These are phyloP conservation scores for Sigmodon hispidus DNA, from an alignment of 2,113 vertebrate species.

Conservation along the genomic window DNA sequence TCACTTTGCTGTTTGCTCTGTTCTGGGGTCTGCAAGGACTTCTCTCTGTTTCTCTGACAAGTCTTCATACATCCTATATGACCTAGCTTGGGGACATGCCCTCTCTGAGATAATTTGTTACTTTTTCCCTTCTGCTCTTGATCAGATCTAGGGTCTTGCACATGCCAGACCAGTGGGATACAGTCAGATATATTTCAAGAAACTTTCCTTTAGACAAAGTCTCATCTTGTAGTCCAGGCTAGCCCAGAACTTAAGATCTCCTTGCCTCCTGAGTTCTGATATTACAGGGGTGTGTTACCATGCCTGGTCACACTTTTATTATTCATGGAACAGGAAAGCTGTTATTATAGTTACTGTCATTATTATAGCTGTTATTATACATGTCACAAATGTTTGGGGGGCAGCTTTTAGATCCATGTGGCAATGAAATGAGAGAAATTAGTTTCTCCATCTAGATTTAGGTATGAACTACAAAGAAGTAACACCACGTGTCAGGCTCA, in stretches of 20 bases:
- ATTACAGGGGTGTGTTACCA: no score
- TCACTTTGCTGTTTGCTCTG: rapidly evolving
- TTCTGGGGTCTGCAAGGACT: background rate
- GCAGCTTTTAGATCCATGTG: background rate
- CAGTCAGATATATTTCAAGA: background rate
- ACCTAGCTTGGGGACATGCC: background rate
- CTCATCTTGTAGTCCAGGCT: background rate
- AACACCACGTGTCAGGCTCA: no score
- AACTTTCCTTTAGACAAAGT: background rate
- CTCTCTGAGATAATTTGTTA: background rate
- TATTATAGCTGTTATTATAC: rapidly evolving
- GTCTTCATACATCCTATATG: background rate
- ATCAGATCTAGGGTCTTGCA: background rate
- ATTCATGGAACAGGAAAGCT: background rate
- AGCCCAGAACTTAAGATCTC: background rate
- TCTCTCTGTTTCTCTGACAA: background rate
- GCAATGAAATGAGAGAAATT: background rate
- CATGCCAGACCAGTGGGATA: background rate
- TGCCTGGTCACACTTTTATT: background rate
- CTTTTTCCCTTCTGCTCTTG: background rate
- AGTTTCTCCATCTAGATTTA: background rate
- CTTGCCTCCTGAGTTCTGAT: background rate
- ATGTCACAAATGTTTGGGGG: background rate
- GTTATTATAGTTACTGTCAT: no score
- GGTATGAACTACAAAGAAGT: background rate